Conservation (phyloP, 2,797 vertebrate genomes). For the Peromyscus aztecus region DNA sequence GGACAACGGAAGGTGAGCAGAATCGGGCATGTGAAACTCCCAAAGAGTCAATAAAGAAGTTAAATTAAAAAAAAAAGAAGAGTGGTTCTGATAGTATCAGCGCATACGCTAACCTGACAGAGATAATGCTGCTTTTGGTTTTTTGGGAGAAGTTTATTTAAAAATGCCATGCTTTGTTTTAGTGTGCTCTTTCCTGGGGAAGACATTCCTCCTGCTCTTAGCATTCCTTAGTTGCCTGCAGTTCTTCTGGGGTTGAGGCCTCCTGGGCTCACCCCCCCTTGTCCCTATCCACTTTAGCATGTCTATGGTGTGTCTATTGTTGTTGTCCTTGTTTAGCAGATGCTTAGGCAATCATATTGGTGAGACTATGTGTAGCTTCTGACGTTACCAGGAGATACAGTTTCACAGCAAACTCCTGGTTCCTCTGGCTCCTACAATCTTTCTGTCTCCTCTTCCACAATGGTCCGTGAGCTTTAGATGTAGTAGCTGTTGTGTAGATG, state of each 20-base stretch:
- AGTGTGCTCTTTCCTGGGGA: background rate
- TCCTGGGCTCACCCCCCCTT: background rate
- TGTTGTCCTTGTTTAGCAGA: background rate
- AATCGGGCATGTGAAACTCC: background rate
- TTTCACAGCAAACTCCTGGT: background rate
- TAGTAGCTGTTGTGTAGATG: background rate
- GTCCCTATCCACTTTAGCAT: background rate
- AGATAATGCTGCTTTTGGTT: background rate
- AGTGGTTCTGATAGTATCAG: background rate
- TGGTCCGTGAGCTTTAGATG: background rate
- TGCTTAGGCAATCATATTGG: background rate
- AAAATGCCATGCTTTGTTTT: background rate
- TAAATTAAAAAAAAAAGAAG: background rate
- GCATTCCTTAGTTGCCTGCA: background rate
- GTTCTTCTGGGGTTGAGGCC: background rate
- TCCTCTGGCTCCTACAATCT: background rate
- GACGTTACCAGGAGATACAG: background rate
- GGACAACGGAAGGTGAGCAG: background rate
- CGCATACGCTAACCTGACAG: conserved; percentile 17
- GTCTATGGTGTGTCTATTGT: background rate
- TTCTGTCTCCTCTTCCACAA: background rate
- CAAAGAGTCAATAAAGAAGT: background rate
- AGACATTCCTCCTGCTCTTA: background rate
- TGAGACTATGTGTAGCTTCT: background rate
- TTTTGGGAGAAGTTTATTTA: background rate